Evolutionary conservation across 2,888 invertebrate genomes (phyloP), one percentile per base, ranked within the genome.

Genomic region (Agrotis exclamationis): DNA sequence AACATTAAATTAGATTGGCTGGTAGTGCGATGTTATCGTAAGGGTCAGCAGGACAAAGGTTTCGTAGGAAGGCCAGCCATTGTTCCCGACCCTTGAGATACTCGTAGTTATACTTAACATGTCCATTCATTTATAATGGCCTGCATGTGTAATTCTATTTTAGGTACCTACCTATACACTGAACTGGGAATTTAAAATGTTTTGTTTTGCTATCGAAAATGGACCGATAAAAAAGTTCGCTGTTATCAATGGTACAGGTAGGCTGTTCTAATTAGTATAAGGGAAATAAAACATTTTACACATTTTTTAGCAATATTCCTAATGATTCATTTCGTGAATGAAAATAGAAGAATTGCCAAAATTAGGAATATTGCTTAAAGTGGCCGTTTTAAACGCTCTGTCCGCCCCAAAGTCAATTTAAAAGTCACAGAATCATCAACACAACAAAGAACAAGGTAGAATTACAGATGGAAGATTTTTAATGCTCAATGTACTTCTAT

Each of bases 1-100:
- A 83, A 73, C 84, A 86, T 79, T 85, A 87, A 85, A 89, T 88
- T 83, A 86, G 80, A 86, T 85, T 84, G 85, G 81, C 74, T 82
- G 74, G 82, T 80, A 84, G 74, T 54, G 70, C 60, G 87, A 87
- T 89, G 82, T 86, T 88, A 89, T 90, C 88, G 79, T 77, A 68
- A 77, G 86, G 88, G 85, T 84, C 83, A 82, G 57, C 70, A 69
- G 82, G 78, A 85, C 87, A 87, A 88, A 87, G 87, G 88, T 78
- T 81, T 78, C 65, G 74, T 82, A 79, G 80, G 71, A 82, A 82
- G 83, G 83, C 76, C 81, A 69, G 53, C 82, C 82, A 87, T 89
- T 90, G 89, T 90, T 86, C 86, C 81, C 69, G 57, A 76, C 84
- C 82, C 82, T 77, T 65, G 74, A 79, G 79, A 84, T 80, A 83